Base-by-base conservation (phyloP, 2,888 invertebrate species). In the Agonum fuliginosum region DNA sequence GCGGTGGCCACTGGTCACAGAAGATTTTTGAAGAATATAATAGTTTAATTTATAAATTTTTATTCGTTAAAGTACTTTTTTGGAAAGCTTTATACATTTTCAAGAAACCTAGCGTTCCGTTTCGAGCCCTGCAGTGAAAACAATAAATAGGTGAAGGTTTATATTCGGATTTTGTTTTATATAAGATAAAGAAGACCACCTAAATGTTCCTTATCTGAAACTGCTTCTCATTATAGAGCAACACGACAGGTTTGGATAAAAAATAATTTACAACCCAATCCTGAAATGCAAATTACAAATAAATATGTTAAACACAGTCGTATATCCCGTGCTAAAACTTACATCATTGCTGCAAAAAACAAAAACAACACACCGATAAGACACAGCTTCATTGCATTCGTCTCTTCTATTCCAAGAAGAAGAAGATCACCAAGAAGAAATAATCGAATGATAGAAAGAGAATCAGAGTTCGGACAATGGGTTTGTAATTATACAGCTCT, bases 401-500 rank as follows among this genome's bases (percentile, higher is more conserved):
- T n/a, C n/a, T n/a, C n/a, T n/a, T n/a, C n/a, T n/a, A n/a, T 30
- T 30, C 30, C 8, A 30, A 30, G 30, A 30, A 30, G 30, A 30
- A 30, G 30, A 30, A 3, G 30, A 3, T 3, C 30, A 8, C 30
- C 30, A 8, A 30, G 30, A 19, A 10, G 46, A 17, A 19, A 14
- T 46, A 46, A 46, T 46, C 46, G 46, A 46, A 46, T 46, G 12
- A 12, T 46, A 46, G 46, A 46, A 46, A 46, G 3, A 30, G 8
- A 30, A 30, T 30, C 46, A 14, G 17, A n/a, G 46, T 0, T 1
- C 46, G 17, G 30, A 46, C 46, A 46, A 46, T 46, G 12, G 46
- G 17, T 17, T 46, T 4, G 54, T 54, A 69, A 69, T 69, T 69
- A 69, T 24, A 43, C 69, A 69, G 22, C 69, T 43, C 69, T 46